These are phyloP conservation scores for Acanthiza pusilla DNA, from an alignment of 2,797 vertebrate species.

Conservation along the genomic window DNA sequence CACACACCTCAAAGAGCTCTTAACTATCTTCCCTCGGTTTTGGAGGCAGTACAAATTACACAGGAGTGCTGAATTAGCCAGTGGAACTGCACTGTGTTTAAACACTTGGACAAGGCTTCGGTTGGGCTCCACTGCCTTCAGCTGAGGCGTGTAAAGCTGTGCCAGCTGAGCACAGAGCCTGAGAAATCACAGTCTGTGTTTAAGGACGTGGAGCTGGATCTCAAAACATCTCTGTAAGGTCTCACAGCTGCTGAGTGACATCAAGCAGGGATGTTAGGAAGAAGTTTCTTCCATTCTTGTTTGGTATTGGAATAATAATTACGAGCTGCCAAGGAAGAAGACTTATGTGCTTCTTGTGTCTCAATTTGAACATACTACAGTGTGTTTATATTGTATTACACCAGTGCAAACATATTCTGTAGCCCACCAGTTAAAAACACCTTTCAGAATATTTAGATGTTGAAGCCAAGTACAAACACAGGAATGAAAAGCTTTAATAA, in stretches of 20 bases:
- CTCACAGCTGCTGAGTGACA: not conserved
- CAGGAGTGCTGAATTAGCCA: constrained; percentile 7
- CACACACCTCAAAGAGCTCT: constrained; percentile 38
- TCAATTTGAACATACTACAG: not conserved
- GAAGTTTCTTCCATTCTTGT: not conserved
- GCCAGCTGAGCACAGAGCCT: not conserved
- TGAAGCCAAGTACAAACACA: not conserved
- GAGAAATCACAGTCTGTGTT: not conserved
- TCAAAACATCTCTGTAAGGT: not conserved
- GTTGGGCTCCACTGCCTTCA: constrained; percentile 1
- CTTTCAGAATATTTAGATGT: not conserved
- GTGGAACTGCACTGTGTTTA: constrained; percentile 1
- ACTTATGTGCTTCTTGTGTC: not conserved
- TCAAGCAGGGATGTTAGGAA: not conserved
- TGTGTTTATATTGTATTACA: not conserved
- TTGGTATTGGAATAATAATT: not conserved
- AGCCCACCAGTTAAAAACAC: not conserved
- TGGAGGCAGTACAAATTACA: constrained; percentile 10
- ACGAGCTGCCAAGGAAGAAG: not conserved
- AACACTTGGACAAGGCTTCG: not conserved
- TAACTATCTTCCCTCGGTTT: not conserved
- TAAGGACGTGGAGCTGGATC: not conserved
- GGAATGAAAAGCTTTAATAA: not conserved
- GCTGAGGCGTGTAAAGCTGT: not conserved
- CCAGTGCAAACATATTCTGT: not conserved